Percentiles rank a stretch among this genome's conserved stretches.
phyloP scores from a whole-genome alignment of 2,113 vertebrate species.

The Lophotis ruficrista region DNA sequence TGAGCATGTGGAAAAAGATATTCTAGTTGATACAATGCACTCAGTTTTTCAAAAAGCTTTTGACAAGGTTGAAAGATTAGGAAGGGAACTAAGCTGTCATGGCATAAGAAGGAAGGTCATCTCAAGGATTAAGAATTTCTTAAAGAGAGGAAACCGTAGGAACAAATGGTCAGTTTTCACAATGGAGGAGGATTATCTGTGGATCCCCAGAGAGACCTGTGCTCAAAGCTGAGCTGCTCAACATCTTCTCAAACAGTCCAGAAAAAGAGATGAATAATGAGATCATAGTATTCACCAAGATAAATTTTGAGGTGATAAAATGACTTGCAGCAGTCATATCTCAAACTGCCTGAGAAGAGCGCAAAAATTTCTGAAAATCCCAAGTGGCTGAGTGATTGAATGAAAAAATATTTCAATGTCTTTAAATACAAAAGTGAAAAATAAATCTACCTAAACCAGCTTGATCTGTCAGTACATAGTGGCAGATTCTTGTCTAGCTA shows the following conservation, averaged over 20 bases:
- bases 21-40: neutral
- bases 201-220: neutral
- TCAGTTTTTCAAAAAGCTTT: neutral
- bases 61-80: neutral
- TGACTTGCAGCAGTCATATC: neutral
- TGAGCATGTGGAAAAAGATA: neutral
- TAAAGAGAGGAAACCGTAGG: neutral
- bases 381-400: neutral
- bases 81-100: neutral
- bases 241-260: neutral
- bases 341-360: neutral
- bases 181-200: neutral
- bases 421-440: neutral
- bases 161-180: neutral
- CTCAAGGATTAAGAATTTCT: neutral
- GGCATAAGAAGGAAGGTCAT: neutral
- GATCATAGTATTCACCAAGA: neutral
- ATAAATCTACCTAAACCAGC: neutral
- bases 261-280: neutral
- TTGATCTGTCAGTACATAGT: neutral
- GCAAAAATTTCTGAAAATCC: neutral
- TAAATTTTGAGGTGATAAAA: neutral
- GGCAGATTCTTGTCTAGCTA: neutral
- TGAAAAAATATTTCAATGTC: neutral
- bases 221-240: neutral